Evolutionary conservation across 2,113 vertebrate species (phyloP), one percentile per base, ranked within the genome.

Genomic region (Oncorhynchus clarkii): DNA sequence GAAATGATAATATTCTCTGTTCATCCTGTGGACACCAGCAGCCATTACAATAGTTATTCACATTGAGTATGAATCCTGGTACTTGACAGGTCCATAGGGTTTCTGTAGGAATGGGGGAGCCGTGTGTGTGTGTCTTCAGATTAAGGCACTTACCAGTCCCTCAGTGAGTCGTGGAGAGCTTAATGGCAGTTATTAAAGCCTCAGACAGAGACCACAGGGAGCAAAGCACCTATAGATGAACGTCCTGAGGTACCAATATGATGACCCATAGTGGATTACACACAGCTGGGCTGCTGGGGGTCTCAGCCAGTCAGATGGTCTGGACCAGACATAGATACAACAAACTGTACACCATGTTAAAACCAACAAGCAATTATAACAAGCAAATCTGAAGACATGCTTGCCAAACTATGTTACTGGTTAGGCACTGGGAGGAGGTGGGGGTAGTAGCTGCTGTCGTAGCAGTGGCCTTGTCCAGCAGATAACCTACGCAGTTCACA

Each of bases 101-200:
- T 45, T 45, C 39, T 11, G 39, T 45, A 45, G 39, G 39, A 11
- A 45, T 45, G 39, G 39, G 39, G 39, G 9, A 45, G 39, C 11
- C 9, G n/a, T 14, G 39, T 14, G 48, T 24, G 22, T 12, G 49
- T 20, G 70, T 81, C 75, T 82, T 79, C 18, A 74, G 78, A 78
- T 82, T 90, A 92, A 92, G 91, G 90, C 91, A 92, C 90, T 88
- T 76, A 39, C 69, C 84, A 80, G 79, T 81, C 85, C 82, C 82
- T 82, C 81, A 81, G 57, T 18, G 57, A 86, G 80, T 75, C 67
- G 71, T 78, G 78, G 59, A 62, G n/a, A 24, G 18, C 59, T 62
- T 24, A 62, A 45, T 11, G 59, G 59, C 81, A 62, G 59, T 24
- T 62, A 81, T 16, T 75, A 81, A 8, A 34, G 54, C 51, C 51